Evolutionary conservation across 2,888 invertebrate species (phyloP).

Genomic region (Xanthostigma xanthostigma): DNA sequence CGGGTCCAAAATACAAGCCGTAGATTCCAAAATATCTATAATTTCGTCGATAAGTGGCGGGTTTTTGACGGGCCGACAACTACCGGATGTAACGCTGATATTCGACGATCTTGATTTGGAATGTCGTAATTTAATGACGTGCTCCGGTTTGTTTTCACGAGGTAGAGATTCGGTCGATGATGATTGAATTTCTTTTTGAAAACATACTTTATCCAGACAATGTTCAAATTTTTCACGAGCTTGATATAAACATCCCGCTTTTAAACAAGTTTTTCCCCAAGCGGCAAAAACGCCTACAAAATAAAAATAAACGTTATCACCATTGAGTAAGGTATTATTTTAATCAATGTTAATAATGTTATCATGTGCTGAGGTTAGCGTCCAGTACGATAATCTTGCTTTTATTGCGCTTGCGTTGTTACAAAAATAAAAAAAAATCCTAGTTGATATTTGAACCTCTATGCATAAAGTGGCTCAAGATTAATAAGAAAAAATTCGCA

Average conservation of each 20-base stretch:
- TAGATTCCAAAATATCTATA: slow-evolving; percentile 48
- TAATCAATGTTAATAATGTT: too few species aligned
- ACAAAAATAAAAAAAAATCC: too few species aligned
- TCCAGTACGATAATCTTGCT: background rate
- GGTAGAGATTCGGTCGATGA: too few species aligned
- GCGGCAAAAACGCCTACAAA: slow-evolving; percentile 62
- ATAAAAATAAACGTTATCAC: background rate
- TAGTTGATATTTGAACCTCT: too few species aligned
- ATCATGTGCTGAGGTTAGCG: background rate
- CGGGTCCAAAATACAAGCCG: slow-evolving; percentile 36
- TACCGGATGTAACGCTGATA: background rate
- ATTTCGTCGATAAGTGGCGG: slow-evolving; percentile 57
- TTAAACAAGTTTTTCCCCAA: slow-evolving; percentile 73
- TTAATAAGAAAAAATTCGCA: too few species aligned
- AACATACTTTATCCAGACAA: slow-evolving; percentile 32
- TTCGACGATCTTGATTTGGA: slow-evolving; percentile 1
- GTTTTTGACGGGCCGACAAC: slow-evolving; percentile 37
- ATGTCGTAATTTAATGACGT: slow-evolving; percentile 3
- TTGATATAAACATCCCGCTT: slow-evolving; percentile 60
- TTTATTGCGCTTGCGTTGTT: background rate
- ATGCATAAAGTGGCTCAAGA: too few species aligned
- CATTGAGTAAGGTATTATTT: too few species aligned
- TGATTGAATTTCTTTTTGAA: slow-evolving; percentile 21
- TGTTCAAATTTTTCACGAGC: slow-evolving; percentile 61
- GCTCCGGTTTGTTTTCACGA: background rate